Evolutionary conservation across 2,797 vertebrate genomes (phyloP), one percentile per base, ranked within the genome.

Genomic region (Melanotaenia pygmaea): DNA sequence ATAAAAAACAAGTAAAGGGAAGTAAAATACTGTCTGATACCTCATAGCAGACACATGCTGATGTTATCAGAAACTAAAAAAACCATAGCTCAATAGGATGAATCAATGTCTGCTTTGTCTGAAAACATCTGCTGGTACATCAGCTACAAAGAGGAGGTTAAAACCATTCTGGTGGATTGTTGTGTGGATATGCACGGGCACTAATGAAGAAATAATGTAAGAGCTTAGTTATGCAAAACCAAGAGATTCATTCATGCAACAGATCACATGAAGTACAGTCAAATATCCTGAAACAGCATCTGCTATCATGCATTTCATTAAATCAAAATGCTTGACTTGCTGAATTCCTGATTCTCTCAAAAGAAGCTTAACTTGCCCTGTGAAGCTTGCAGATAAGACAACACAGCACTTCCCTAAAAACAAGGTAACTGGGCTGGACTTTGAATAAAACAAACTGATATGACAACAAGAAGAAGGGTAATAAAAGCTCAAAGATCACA

Each of bases 401-500:
- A 72, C 60, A 26, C 7, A 7, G 24, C 66, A 61, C 67, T 38
- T 35, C 20, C 3, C n/a, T 77, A 10, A 59, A 70, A 59, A 22
- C 26, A 22, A 30, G 35, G 20, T 30, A 32, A 66, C 7, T 40
- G 7, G 24, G 26, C 26, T 86, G 87, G 82, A 91, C 89, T 90
- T 92, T 90, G 84, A 67, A 70, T 1, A 47, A 45, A 47, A 1
- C 63, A 50, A 34, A n/a, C 13, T 8, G 78, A 83, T 64, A 81
- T 40, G 53, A 74, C 72, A 47, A 64, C 60, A 64, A 53, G 43
- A 1, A 16, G 26, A 58, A 76, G 18, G 32, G 32, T 82, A 61
- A 81, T 82, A 72, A 84, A 79, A 82, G 63, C 47, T 76, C 67
- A 82, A 70, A 74, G 64, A 70, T 62, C 70, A 73, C 57, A 57